These are phyloP conservation scores for Menura novaehollandiae DNA, from an alignment of 2,113 vertebrate genomes.

Conservation along the genomic window DNA sequence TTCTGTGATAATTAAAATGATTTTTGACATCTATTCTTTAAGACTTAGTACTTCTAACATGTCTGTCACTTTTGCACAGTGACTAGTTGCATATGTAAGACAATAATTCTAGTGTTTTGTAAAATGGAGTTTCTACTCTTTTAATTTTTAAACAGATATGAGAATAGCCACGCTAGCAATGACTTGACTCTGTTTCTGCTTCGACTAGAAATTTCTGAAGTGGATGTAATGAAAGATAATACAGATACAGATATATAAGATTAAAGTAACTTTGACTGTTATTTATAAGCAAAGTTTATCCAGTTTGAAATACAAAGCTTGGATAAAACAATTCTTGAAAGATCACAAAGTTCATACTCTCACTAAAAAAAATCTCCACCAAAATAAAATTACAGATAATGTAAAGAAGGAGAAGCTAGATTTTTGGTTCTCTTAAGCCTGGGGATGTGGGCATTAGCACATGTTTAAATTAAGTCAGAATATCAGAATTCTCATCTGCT, in stretches of 20 bases:
- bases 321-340: not conserved
- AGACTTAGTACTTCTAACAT: not conserved
- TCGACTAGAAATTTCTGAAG: not conserved
- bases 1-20: not conserved
- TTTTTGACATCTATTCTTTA: not conserved
- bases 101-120: not conserved
- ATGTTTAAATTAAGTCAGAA: not conserved
- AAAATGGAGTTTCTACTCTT: not conserved
- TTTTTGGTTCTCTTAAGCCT: not conserved
- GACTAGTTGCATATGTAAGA: not conserved
- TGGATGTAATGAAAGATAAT: not conserved
- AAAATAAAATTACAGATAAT: not conserved
- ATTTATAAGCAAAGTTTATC: not conserved
- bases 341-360: not conserved
- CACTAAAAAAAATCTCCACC: not conserved
- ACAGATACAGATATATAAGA: not conserved
- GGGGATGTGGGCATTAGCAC: not conserved
- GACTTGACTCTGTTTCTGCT: not conserved
- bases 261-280: not conserved
- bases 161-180: not conserved
- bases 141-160: not conserved
- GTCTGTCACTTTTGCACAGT: not conserved
- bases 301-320: not conserved
- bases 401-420: not conserved
- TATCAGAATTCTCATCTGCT: not conserved